phyloP scores from a whole-genome alignment of 2,888 invertebrate genomes.

The Apomyelois bistriatella region DNA sequence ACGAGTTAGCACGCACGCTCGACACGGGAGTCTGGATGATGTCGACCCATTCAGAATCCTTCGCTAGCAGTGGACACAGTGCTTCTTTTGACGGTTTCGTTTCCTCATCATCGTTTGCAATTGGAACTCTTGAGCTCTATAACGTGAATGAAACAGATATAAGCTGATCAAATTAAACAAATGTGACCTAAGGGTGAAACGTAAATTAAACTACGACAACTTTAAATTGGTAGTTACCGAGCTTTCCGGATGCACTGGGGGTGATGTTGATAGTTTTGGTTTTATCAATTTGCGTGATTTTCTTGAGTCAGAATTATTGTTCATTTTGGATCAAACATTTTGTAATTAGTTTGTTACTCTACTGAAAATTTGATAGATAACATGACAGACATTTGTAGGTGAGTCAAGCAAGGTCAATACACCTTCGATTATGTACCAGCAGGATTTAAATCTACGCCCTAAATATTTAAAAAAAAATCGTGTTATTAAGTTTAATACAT shows the following conservation, averaged over 20 bases:
- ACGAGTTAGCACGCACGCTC: constrained; percentile 23
- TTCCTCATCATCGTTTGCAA: constrained; percentile 23
- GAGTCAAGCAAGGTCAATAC: too few species aligned
- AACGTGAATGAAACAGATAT: constrained; percentile 13
- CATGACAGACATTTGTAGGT: background rate
- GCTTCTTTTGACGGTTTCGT: constrained; percentile 27
- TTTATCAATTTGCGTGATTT: constrained; percentile 6
- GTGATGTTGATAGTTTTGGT: constrained; percentile 1
- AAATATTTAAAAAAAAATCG: too few species aligned
- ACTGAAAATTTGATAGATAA: background rate
- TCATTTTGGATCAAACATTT: background rate
- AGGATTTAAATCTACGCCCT: too few species aligned
- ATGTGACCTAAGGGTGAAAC: too few species aligned
- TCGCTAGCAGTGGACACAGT: constrained; percentile 57
- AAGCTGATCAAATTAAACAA: background rate
- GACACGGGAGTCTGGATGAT: constrained; percentile 41
- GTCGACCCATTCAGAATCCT: constrained; percentile 74
- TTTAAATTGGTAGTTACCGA: background rate
- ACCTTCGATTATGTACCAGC: too few species aligned
- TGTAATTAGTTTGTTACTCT: background rate
- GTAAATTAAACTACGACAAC: too few species aligned
- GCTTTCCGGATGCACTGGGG: background rate
- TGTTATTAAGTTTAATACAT: too few species aligned
- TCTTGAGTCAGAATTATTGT: background rate
- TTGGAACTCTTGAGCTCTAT: constrained; percentile 32